Evolutionary conservation across 2,113 vertebrate genomes (phyloP).

Genomic region (Theristicus caerulescens): DNA sequence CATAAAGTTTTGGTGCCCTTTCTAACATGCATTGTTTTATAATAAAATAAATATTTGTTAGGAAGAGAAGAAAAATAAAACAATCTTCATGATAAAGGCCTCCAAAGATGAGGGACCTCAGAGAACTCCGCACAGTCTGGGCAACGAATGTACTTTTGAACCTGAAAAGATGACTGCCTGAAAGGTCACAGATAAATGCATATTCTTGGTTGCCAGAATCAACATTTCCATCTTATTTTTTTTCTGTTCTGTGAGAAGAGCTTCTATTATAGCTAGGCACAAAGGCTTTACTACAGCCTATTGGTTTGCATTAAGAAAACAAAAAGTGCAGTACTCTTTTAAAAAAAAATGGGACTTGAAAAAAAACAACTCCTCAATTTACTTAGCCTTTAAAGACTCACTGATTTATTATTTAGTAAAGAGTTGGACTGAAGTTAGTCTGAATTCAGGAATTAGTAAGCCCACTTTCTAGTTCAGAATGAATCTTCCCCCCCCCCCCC

Average conservation of each 20-base stretch:
- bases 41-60: neutral
- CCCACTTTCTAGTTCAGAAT: neutral
- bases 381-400: neutral
- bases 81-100: neutral
- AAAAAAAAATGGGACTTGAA: neutral
- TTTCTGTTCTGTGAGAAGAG: neutral
- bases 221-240: constrained; percentile 21
- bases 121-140: neutral
- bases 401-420: constrained; percentile 7
- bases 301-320: constrained; percentile 21
- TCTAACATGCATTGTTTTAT: neutral
- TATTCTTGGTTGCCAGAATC: constrained; percentile 8
- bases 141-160: neutral
- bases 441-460: neutral
- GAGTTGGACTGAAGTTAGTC: neutral
- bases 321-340: neutral
- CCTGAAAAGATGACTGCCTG: neutral
- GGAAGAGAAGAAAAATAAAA: neutral
- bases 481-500: neutral
- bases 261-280: constrained; percentile 15
- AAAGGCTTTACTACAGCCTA: neutral
- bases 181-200: constrained; percentile 11
- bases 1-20: neutral
- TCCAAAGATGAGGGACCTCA: neutral
- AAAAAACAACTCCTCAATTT: neutral